Conservation (phyloP, 2,113 vertebrate species). For the Catagonus wagneri region DNA sequence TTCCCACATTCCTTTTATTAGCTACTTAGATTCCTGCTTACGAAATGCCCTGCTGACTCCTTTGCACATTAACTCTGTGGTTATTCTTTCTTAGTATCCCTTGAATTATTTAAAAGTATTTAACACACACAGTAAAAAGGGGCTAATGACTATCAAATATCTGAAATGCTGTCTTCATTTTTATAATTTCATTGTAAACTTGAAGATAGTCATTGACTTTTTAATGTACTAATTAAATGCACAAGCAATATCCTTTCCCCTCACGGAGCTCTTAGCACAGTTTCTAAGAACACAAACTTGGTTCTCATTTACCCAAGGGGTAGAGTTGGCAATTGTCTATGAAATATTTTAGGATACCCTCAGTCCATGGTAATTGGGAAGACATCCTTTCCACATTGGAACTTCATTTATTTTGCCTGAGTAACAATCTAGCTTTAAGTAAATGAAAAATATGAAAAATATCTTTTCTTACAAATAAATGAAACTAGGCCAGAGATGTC, state of each 20-base stretch:
- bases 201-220: conserved; percentile 35
- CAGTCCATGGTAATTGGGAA: conserved; percentile 26
- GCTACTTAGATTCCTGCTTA: conserved; percentile 41
- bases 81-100: conserved; percentile 40
- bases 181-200: conserved; percentile 38
- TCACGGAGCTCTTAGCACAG: background rate
- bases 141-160: conserved; percentile 40
- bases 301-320: background rate
- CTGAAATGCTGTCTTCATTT: conserved; percentile 51
- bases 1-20: conserved; percentile 51
- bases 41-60: conserved; percentile 11
- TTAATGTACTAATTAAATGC: conserved; percentile 49
- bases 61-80: background rate
- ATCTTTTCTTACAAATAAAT: conserved; percentile 49
- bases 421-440: conserved; percentile 10
- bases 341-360: conserved; percentile 39
- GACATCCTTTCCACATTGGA: conserved; percentile 51
- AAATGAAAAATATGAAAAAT: conserved; percentile 53
- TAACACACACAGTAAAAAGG: conserved; percentile 21
- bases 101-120: conserved; percentile 57
- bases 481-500: conserved; percentile 19
- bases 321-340: background rate
- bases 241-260: background rate
- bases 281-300: conserved; percentile 34
- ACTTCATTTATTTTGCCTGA: conserved; percentile 47